Evolutionary conservation across 2,888 invertebrate species (phyloP).

Genomic region (Euspilapteryx auroguttella): DNA sequence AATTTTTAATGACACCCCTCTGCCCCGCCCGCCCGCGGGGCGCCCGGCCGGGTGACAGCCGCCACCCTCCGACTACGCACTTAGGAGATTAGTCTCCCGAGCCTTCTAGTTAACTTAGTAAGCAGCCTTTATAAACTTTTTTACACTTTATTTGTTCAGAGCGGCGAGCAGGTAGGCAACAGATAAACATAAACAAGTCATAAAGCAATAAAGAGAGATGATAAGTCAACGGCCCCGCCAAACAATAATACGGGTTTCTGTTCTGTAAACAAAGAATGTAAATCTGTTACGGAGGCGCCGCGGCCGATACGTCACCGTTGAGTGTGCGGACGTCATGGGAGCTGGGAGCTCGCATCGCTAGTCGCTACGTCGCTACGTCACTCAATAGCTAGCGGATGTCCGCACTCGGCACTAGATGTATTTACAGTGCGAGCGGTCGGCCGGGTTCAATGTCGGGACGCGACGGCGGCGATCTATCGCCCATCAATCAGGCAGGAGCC

Average conservation of each 20-base stretch:
- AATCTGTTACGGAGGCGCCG: constrained; percentile 26
- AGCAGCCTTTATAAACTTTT: constrained; percentile 1
- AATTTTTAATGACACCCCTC: constrained; percentile 52
- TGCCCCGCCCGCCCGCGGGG: too few species aligned
- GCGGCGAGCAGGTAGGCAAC: constrained; percentile 15
- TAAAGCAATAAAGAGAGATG: constrained; percentile 48
- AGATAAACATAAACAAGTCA: constrained; percentile 24
- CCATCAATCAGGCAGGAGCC: constrained; percentile 53
- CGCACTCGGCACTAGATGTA: constrained; percentile 45
- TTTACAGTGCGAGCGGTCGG: constrained; percentile 25
- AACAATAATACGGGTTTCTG: constrained; percentile 49
- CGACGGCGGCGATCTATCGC: constrained; percentile 43
- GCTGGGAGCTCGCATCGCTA: too few species aligned
- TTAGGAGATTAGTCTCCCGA: constrained; percentile 57
- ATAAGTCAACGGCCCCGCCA: constrained; percentile 30
- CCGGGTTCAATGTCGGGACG: constrained; percentile 52
- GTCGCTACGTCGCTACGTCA: too few species aligned
- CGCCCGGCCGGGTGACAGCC: constrained; percentile 13
- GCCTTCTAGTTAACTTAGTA: constrained; percentile 32
- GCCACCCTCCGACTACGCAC: constrained; percentile 31
- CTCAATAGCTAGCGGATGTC: constrained; percentile 52
- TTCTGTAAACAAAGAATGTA: constrained; percentile 53
- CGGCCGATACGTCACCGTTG: constrained; percentile 24
- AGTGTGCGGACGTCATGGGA: not conserved
- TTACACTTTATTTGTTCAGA: too few species aligned